Evolutionary conservation across 1,140 invertebrate genomes (phyloP), one percentile per base, ranked within the genome.

Genomic region (Drosophila pallidifrons): DNA sequence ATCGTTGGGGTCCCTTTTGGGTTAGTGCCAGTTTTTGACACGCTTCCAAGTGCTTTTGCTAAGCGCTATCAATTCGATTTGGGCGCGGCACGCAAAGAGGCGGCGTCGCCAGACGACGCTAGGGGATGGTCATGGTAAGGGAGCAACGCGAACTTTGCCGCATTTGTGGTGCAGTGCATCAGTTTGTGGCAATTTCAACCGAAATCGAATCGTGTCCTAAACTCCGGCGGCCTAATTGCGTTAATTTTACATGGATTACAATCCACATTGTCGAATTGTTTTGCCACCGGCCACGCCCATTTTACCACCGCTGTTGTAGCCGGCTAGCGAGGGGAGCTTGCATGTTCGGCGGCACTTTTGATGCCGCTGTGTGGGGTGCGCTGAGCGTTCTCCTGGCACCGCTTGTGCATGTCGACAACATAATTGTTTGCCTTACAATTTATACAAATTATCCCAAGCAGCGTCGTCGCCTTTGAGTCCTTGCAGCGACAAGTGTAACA

Each of bases 201-300:
- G 30, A 67, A 72, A 82, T 87, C 68, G 71, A 87, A 68, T 82
- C 63, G 61, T 71, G 65, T 78, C 61, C 60, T 52, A 54, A 25
- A 41, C 51, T 60, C 38, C 70, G 59, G 75, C 83, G 85, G 85
- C 83, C 79, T 88, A 88, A 88, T 88, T 88, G 81, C 81, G 85
- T 88, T 88, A 88, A 88, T 88, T 88, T 89, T 67, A 54, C 85
- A 79, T 68, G 78, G 64, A 86, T 79, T 86, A 74, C 82, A 49
- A 67, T 75, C 73, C 77, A 41, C 77, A 89, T 75, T 67, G 65
- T 63, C 51, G 59, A 64, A 79, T 87, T 82, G 79, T 88, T 87
- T 85, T 45, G 15, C 25, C 46, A n/a, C 63, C 49, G 35, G 16
- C 11, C 63, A 59, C 64, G 57, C 68, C 79, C 43, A 16, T 46